phyloP scores from a whole-genome alignment of 2,888 invertebrate genomes.

The Lysandra coridon region DNA sequence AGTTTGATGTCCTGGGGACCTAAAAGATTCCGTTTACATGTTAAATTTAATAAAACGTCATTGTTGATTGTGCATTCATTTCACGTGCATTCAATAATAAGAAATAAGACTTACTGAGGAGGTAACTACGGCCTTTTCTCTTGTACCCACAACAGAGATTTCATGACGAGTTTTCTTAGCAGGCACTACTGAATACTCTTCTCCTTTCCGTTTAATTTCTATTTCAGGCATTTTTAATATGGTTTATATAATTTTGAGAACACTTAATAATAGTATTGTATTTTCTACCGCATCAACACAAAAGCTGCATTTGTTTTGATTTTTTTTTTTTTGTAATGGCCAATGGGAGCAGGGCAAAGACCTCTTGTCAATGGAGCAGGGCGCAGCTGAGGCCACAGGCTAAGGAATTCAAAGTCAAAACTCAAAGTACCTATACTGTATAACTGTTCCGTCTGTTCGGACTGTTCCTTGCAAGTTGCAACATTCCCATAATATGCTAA shows the following conservation, averaged over 20 bases:
- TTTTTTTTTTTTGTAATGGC: no score
- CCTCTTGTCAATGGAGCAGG: no score
- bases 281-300: not conserved
- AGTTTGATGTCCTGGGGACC: conserved; percentile 90
- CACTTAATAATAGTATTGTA: not conserved
- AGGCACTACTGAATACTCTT: conserved; percentile 81
- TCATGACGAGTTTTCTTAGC: conserved; percentile 87
- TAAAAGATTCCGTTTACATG: conserved; percentile 53
- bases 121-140: conserved; percentile 87
- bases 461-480: no score
- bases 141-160: conserved; percentile 83
- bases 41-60: not conserved
- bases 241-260: not conserved
- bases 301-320: not conserved
- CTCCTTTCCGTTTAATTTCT: conserved; percentile 83
- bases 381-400: no score
- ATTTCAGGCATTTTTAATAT: conserved; percentile 63
- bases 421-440: no score
- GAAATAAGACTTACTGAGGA: conserved; percentile 80
- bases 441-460: no score
- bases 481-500: no score
- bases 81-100: not conserved
- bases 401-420: not conserved
- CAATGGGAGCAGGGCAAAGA: no score
- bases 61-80: not conserved